Percentiles rank a stretch among this genome's conserved stretches.
Evolutionary conservation across 1,140 invertebrate species (phyloP).

Genomic region (Zophobas morio): DNA sequence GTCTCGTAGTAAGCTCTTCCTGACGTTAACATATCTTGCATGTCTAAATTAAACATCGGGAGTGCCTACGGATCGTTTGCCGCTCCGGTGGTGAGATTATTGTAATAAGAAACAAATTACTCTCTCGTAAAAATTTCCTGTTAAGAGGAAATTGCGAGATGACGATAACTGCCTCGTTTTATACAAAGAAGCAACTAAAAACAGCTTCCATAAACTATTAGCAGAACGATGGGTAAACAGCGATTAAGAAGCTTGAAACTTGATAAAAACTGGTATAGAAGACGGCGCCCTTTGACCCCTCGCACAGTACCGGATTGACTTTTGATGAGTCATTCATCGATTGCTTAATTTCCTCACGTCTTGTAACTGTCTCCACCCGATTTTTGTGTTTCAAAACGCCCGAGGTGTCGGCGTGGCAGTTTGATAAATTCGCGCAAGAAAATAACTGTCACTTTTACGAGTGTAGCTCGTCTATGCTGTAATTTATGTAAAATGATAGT

Average conservation of each 20-base stretch:
- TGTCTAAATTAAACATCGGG: neutral
- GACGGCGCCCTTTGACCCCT: too few species aligned
- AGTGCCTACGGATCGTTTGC: neutral
- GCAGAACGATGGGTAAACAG: too few species aligned
- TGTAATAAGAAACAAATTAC: conserved; percentile 3
- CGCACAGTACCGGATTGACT: too few species aligned
- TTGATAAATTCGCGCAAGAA: conserved; percentile 33
- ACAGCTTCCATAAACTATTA: neutral
- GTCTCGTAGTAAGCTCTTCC: neutral
- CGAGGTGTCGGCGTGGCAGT: conserved; percentile 16
- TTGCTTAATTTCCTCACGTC: conserved; percentile 30
- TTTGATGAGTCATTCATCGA: conserved; percentile 26
- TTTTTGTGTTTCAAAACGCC: neutral
- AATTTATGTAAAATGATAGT: conserved; percentile 36
- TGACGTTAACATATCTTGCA: neutral
- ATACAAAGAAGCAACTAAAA: neutral
- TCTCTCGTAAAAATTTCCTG: neutral
- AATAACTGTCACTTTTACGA: conserved; percentile 36
- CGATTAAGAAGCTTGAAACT: too few species aligned
- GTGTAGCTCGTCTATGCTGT: conserved; percentile 18
- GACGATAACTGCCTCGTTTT: neutral
- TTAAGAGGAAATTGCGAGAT: conserved; percentile 11
- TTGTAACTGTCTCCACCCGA: conserved; percentile 19
- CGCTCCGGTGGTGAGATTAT: conserved; percentile 10
- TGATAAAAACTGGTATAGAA: too few species aligned